Base-by-base conservation (phyloP, 2,888 invertebrate genomes). In the Sarcophaga caerulescens region DNA sequence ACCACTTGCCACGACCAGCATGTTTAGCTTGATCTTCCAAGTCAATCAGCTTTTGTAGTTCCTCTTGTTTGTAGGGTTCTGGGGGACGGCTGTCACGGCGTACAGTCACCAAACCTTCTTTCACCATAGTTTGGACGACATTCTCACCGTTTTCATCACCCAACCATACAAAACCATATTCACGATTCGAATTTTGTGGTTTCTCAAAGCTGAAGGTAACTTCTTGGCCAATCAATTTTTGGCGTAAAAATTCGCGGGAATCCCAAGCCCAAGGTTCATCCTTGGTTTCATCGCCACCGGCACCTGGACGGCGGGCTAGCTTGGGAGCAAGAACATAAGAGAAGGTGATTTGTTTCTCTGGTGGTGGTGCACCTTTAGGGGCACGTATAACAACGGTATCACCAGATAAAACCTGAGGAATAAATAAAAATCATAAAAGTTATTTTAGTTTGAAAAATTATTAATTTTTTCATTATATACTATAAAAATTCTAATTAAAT, bases 211-310 rank as follows among this genome's bases (percentile, higher is more conserved):
- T 96, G 92, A 98, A 99, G 19, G 95, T 95, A 0, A 99, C 97
- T 90, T 97, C 97, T 92, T 97, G 96, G 3, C 98, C 98, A 90
- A 99, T 96, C 57, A 99, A 93, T 93, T 97, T 98, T 91, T 98
- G 97, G 59, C 99, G 95, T 71, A 99, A 94, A 91, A 96, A 99
- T 94, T 99, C 99, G 79, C 99, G 95, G 1, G 99, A 97, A 92
- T 99, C 99, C 99, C 99, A 99, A 0, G 99, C 99, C 94, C 95
- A 99, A 1, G 99, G 97, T 93, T 99, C 97, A 92, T 98, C 98
- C 92, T 96, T 96, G 14, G 95, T 95, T 90, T 96, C 96, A 66
- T 95, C 95, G 63, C 95, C 94, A 86, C 92, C 92, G 87, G 93
- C 89, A 75, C 95, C 95, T 73, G 96, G 96, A 89, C 97, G 94